These are phyloP conservation scores for Sinonovacula constricta DNA, from an alignment of 1,140 invertebrate species.

Conservation along the genomic window DNA sequence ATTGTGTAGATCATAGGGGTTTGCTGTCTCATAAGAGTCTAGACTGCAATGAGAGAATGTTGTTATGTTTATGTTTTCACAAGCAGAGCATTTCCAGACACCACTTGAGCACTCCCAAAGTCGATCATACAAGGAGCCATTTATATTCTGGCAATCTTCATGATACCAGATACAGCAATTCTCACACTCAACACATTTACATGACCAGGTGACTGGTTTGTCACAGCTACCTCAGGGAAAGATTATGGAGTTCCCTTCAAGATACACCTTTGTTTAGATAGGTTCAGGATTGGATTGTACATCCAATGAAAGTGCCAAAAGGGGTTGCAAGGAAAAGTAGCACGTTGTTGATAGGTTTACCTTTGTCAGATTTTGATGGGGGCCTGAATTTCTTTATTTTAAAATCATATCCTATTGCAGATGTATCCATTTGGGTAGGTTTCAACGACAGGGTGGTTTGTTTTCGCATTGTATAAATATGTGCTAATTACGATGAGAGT, in stretches of 20 bases:
- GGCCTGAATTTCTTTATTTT: no score
- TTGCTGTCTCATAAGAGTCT: background rate
- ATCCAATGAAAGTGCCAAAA: background rate
- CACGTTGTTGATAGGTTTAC: no score
- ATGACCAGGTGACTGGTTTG: background rate
- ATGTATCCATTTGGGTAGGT: no score
- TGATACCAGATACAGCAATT: background rate
- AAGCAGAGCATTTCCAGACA: background rate
- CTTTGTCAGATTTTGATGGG: no score
- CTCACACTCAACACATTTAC: background rate
- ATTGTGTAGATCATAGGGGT: no score
- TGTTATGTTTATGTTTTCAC: background rate
- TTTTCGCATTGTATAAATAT: no score
- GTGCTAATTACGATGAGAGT: no score
- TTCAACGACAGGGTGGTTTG: no score
- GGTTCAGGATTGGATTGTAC: conserved; percentile 15
- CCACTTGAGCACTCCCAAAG: background rate
- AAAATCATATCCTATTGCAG: no score
- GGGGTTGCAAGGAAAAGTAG: no score
- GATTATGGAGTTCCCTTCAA: conserved; percentile 16
- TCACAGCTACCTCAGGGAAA: conserved; percentile 25
- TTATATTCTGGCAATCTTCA: no score
- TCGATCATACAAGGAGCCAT: background rate
- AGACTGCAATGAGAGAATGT: background rate
- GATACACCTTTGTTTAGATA: background rate